Evolutionary conservation across 2,888 invertebrate species (phyloP).

Genomic region (Boloria selene): DNA sequence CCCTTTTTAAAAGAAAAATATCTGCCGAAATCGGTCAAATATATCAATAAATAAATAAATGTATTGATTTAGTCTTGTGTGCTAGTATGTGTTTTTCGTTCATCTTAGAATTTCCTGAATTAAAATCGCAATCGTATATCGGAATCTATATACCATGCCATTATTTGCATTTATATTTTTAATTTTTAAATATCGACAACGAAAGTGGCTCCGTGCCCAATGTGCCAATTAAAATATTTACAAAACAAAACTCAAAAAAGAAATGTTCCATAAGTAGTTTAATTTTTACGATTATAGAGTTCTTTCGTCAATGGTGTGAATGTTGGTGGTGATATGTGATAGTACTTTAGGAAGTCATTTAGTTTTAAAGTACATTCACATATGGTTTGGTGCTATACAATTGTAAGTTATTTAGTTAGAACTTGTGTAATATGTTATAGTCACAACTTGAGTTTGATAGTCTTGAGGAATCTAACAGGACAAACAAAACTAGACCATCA

Average conservation of each 20-base stretch:
- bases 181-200: slow-evolving; percentile 63
- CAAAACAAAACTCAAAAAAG: slow-evolving; percentile 36
- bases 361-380: slow-evolving; percentile 60
- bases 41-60: too few species aligned
- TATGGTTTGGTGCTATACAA: slow-evolving; percentile 73
- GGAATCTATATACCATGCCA: slow-evolving; percentile 78
- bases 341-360: slow-evolving; percentile 55
- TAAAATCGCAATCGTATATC: slow-evolving; percentile 51
- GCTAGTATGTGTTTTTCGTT: slow-evolving; percentile 35
- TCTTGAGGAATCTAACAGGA: slow-evolving; percentile 1
- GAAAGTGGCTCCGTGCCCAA: slow-evolving; percentile 57
- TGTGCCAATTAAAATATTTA: slow-evolving; percentile 59
- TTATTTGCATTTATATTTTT: slow-evolving; percentile 79
- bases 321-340: slow-evolving; percentile 56
- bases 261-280: slow-evolving; percentile 42
- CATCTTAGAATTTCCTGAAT: slow-evolving; percentile 31
- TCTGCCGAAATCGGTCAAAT: slow-evolving; percentile 53
- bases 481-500: not conserved
- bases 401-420: slow-evolving; percentile 36
- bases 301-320: slow-evolving; percentile 44
- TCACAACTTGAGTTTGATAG: slow-evolving; percentile 13
- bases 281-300: slow-evolving; percentile 35
- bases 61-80: slow-evolving; percentile 45
- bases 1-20: slow-evolving; percentile 60
- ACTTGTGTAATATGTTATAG: slow-evolving; percentile 23